Evolutionary conservation across 2,797 vertebrate species (phyloP), one percentile per base, ranked within the genome.

Genomic region (Centroberyx gerrardi): DNA sequence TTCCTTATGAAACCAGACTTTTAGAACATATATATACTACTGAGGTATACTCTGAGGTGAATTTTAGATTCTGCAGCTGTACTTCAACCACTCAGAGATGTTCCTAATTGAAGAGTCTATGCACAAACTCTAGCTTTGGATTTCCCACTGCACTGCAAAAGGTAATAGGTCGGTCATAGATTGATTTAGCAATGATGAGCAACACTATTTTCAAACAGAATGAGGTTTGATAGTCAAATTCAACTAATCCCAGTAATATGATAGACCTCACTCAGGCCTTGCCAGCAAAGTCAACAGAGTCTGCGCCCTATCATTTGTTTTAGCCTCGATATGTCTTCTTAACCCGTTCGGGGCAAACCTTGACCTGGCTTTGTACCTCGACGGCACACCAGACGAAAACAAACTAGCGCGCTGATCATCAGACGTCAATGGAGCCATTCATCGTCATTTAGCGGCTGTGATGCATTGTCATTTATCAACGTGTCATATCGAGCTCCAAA

Each of bases 321-420:
- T 83, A 78, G 79, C 87, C 81, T 63, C 68, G 56, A 76, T 81
- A 56, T 83, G 80, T 91, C 82, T 84, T 86, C 58, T 87, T 87
- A 90, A 91, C 88, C 89, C 72, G 63, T 83, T 53, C 31, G 53
- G 75, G 66, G 58, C 70, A 85, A 68, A 77, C 67, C 63, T 44
- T 83, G 79, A 80, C 74, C 79, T 69, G 33, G 72, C 82, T 78
- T 87, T 78, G 68, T 42, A 75, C 74, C 72, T 80, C 81, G 68
- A 33, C 59, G 64, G 67, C 72, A 22, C 74, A 49, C 59, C 75
- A 87, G 82, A 86, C 52, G 75, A 89, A 87, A 90, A 92, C 80
- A 90, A 88, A 88, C 80, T 58, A 74, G 65, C 40, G 59, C 31
- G 53, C 40, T 76, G 79, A 87, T 83, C 63, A 87, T 80, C 64